Base-by-base conservation (phyloP, 2,113 vertebrate species). In the Rhea americana region DNA sequence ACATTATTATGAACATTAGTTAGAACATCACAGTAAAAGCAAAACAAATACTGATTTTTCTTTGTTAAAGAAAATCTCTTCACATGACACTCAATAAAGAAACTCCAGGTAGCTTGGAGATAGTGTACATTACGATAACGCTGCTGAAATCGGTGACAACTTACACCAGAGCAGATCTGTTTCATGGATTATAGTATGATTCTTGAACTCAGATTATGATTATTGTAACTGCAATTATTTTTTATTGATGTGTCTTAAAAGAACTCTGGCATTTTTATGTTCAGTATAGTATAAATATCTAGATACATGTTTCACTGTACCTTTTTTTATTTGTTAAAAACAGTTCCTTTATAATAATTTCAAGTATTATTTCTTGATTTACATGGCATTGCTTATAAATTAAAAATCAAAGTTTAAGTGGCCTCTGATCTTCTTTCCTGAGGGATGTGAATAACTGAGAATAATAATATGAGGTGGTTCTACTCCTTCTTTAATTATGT, bases 351-450 rank as follows among this genome's bases (percentile, higher is more conserved):
- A 47, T 74, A 91, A 71, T 68, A 81, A 74, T 96, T 91, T 81
- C 51, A 90, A 85, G n/a, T 68, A 75, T 83, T 92, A 88, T 91
- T 95, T 90, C 80, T 91, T 89, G 35, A 92, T 91, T 92, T 88
- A 92, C 32, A 78, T 8, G 22, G 39, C 53, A 72, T 24, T 61
- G 80, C 82, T 94, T 90, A 95, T 96, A 91, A 96, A 96, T 96
- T 90, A 96, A 91, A 94, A 96, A 95, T 96, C 94, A 95, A 96
- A 95, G 87, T 88, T 90, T 93, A 85, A 72, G 59, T 1, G 0
- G 93, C 32, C 70, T 96, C 91, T 96, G 96, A 96, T 96, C 95
- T 92, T 93, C 80, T 83, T 90, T 95, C 90, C 82, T 93, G 79
- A 85, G 90, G 85, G 85, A 91, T 82, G 73, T 26, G 85, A 96